phyloP scores from a whole-genome alignment of 2,888 invertebrate species.

The Lysandra bellargus region DNA sequence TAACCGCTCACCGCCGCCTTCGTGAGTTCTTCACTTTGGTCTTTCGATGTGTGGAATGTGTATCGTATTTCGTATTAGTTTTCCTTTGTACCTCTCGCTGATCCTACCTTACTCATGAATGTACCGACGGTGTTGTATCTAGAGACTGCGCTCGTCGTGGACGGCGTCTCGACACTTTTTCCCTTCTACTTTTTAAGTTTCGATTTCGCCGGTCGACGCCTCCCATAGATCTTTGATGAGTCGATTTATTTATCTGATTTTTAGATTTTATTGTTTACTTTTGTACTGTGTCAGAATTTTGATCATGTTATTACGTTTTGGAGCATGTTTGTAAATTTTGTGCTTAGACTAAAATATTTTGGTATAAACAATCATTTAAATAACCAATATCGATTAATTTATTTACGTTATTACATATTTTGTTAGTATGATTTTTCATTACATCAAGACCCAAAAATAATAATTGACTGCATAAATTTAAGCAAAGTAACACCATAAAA shows the following conservation, averaged over 20 bases:
- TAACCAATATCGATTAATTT: background rate
- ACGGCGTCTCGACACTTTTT: background rate
- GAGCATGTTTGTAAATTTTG: conserved; percentile 26
- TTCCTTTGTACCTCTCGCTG: conserved; percentile 47
- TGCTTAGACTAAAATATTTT: background rate
- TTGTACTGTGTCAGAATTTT: conserved; percentile 20
- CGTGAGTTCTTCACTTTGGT: conserved; percentile 73
- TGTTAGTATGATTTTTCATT: background rate
- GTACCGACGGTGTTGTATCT: conserved; percentile 62
- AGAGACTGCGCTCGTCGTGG: conserved; percentile 38
- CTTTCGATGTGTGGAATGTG: conserved; percentile 77
- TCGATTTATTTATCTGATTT: background rate
- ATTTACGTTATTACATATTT: background rate
- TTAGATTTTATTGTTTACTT: conserved; percentile 12
- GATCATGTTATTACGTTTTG: conserved; percentile 21
- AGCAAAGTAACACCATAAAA: background rate
- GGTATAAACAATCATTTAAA: background rate
- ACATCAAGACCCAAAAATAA: background rate
- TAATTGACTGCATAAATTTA: too few species aligned
- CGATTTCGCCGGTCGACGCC: background rate
- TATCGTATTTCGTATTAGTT: conserved; percentile 55
- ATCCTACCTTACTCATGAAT: conserved; percentile 48
- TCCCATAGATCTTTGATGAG: background rate
- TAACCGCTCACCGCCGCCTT: conserved; percentile 69
- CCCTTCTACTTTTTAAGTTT: background rate